phyloP scores from a whole-genome alignment of 2,113 vertebrate genomes.

The Chionodraco myersi region DNA sequence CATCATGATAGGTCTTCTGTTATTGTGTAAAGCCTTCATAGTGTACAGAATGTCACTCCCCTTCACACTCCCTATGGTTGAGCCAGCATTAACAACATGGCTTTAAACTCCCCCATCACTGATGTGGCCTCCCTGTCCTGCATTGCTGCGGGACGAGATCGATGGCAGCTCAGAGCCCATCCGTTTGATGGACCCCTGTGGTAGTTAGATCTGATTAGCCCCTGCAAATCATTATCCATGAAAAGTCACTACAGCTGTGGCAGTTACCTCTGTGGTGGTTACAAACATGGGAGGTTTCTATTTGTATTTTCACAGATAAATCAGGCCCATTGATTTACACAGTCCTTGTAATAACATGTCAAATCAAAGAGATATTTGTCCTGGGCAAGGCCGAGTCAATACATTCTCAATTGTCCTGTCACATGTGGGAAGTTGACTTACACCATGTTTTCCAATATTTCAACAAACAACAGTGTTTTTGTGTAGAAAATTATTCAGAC shows the following conservation, averaged over 20 bases:
- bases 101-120: conserved; percentile 35
- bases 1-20: conserved; percentile 8
- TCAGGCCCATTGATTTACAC: not conserved
- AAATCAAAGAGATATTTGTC: not conserved
- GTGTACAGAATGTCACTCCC: conserved; percentile 6
- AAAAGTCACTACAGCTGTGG: conserved; percentile 31
- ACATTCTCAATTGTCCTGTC: not conserved
- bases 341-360: not conserved
- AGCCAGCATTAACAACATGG: conserved; percentile 6
- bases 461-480: not conserved
- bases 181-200: conserved; percentile 54
- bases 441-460: not conserved
- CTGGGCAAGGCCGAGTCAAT: not conserved
- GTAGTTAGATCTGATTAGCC: conserved; percentile 64
- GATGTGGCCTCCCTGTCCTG: conserved; percentile 35
- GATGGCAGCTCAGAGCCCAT: conserved; percentile 58
- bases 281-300: not conserved
- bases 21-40: not conserved
- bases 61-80: conserved; percentile 14
- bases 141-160: conserved; percentile 46
- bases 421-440: not conserved
- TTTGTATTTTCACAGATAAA: not conserved
- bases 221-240: conserved; percentile 60
- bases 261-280: conserved; percentile 25
- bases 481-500: not conserved